Conservation (phyloP, 2,888 invertebrate genomes). For the Adineta ricciae region DNA sequence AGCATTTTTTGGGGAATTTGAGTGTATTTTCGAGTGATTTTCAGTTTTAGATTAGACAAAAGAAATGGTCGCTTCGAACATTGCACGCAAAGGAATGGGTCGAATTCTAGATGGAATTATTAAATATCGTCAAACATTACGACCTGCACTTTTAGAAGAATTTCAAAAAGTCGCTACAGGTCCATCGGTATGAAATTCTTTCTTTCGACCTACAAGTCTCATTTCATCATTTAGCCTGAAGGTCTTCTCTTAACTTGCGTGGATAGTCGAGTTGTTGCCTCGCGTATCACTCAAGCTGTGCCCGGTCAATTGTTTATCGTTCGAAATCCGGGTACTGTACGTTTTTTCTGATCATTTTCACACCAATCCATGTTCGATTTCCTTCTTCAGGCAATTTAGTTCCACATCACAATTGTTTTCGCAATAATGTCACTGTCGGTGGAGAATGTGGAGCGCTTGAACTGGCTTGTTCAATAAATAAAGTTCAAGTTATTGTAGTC, state of each 20-base stretch:
- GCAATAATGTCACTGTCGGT: conserved; percentile 68
- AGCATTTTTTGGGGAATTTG: background rate
- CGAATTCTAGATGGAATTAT: conserved; percentile 28
- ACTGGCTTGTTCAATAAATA: conserved; percentile 79
- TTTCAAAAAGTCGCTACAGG: conserved; percentile 21
- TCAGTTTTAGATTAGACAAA: background rate
- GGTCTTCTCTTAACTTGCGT: conserved; percentile 94
- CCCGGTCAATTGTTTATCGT: conserved; percentile 97
- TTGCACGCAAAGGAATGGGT: conserved; percentile 17
- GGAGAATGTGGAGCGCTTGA: conserved; percentile 92
- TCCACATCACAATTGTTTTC: conserved; percentile 77
- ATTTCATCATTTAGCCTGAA: conserved; percentile 64
- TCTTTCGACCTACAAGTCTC: background rate
- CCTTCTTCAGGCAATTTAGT: conserved; percentile 62
- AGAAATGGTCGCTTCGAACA: background rate
- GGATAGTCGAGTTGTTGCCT: conserved; percentile 92
- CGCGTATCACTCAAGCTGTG: conserved; percentile 82
- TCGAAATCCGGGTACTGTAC: conserved; percentile 68
- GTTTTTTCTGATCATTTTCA: background rate
- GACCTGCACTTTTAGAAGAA: conserved; percentile 25
- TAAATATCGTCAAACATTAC: conserved; percentile 23
- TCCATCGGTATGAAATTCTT: background rate
- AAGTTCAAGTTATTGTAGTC: conserved; percentile 80
- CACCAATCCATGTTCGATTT: too few relatives aligned
- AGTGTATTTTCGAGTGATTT: background rate